These are phyloP conservation scores for Erethizon dorsatum DNA, from an alignment of 2,797 vertebrate genomes.

Conservation along the genomic window DNA sequence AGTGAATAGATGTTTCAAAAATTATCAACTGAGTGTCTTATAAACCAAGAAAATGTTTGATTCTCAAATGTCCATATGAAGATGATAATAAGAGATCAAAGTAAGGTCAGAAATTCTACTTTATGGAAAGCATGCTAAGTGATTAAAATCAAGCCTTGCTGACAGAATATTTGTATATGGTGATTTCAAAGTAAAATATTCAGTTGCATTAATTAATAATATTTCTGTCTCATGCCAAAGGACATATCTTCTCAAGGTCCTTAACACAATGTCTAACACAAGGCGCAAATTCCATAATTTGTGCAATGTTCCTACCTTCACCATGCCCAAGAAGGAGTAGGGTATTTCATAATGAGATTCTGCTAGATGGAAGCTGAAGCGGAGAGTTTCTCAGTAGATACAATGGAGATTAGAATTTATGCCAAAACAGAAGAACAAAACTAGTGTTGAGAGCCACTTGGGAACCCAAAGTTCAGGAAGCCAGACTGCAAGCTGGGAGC, in stretches of 20 bases:
- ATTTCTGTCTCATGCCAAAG: slow-evolving; percentile 6
- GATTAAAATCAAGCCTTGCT: slow-evolving; percentile 16
- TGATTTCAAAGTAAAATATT: slow-evolving; percentile 60
- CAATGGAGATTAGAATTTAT: not conserved
- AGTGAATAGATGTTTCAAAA: slow-evolving; percentile 33
- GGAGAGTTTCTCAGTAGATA: slow-evolving; percentile 16
- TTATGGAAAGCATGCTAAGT: slow-evolving; percentile 14
- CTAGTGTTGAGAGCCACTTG: slow-evolving; percentile 21
- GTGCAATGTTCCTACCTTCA: not conserved
- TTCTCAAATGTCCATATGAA: not conserved
- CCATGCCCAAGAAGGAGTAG: not conserved
- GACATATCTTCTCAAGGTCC: not conserved
- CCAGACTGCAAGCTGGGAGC: not conserved
- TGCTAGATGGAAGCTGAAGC: not conserved
- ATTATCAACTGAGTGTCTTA: not conserved
- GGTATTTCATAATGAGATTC: not conserved
- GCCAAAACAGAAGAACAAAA: slow-evolving; percentile 64
- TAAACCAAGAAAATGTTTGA: slow-evolving; percentile 33
- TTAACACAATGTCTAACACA: not conserved
- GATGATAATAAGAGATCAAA: not conserved
- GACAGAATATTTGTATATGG: not conserved
- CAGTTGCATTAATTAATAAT: slow-evolving; percentile 5
- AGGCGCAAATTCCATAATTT: not conserved
- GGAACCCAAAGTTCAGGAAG: slow-evolving; percentile 41
- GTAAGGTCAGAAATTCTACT: slow-evolving; percentile 29